Base-by-base conservation (phyloP, 1,140 invertebrate species). In the Hylaeus volcanicus region DNA sequence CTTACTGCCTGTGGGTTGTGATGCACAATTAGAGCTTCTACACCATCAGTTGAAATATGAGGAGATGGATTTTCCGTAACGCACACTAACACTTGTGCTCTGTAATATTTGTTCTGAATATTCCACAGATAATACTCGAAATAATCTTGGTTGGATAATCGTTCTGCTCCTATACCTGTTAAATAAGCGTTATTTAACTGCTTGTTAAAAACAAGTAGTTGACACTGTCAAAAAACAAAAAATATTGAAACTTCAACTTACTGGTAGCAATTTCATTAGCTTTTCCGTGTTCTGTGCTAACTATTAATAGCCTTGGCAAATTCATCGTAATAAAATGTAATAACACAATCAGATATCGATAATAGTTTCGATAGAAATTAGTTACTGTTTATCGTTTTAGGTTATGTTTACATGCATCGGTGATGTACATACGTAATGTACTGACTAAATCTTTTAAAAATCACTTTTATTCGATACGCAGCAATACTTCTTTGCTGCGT, bases 61-160 rank as follows among this genome's bases (percentile, higher is more conserved):
- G 93, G 89, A 1, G 92, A 90, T 84, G 94, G 92, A 48, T 91
- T 89, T 81, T 93, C 88, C n/a, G 94, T 91, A 0, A 90, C 79
- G 86, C 94, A 95, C 6, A 96, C 77, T 51, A 94, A 84, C 56
- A 96, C 92, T 88, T 95, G 93, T 43, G 95, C 93, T 72, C 93
- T 94, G 80, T 96, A 96, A 93, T 96, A 96, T 89, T 96, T 96
- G 48, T 95, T 96, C 60, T 95, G 93, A 76, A 96, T 94, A 73
- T 94, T 89, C 95, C 95, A 96, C 11, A 93, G 87, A 90, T 95
- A 95, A 69, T 93, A 91, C 41, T 90, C 82, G 53, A 94, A 88
- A 55, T 93, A 89, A 58, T 94, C 92, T 74, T 93, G 69, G 75
- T 83, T 92, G 55, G 83, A 86, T 15, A 85, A 81, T 60, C 53